Percentiles rank a stretch among this genome's conserved stretches.
Conservation (phyloP, 2,888 invertebrate species). For the Protophormia terraenovae region DNA sequence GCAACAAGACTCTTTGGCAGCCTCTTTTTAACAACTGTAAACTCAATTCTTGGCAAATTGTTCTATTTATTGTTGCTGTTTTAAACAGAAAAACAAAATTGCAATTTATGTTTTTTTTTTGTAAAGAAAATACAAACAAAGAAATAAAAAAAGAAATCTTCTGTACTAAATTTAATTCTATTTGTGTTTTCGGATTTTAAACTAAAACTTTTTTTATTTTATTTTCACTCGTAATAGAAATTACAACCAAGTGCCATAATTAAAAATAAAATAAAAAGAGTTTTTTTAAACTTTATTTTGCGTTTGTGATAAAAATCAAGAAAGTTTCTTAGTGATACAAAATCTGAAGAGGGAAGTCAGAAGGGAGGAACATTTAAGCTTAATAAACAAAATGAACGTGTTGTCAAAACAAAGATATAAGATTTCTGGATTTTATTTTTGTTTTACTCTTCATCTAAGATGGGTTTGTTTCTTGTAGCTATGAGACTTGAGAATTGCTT, state of each 20-base stretch:
- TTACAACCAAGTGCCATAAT: slow-evolving; percentile 37
- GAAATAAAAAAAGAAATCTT: neutral
- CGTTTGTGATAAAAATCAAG: neutral
- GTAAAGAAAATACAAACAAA: too few relatives aligned
- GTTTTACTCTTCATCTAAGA: neutral
- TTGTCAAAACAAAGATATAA: neutral
- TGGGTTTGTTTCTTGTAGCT: neutral
- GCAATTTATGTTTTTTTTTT: neutral
- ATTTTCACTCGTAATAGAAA: slow-evolving; percentile 29
- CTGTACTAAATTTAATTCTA: neutral
- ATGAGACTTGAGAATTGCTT: too few relatives aligned
- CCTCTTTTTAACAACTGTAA: too few relatives aligned
- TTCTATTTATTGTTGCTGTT: neutral
- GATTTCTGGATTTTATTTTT: slow-evolving; percentile 15
- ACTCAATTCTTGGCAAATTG: neutral
- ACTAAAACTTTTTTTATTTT: neutral
- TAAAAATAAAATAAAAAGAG: slow-evolving; percentile 5
- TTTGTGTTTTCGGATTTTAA: neutral
- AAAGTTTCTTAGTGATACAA: neutral
- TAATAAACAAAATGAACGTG: slow-evolving; percentile 34
- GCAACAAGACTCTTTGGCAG: too few relatives aligned
- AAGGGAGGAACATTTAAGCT: too few relatives aligned
- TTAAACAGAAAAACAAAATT: neutral
- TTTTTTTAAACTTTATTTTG: neutral
- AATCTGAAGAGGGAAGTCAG: neutral